Evolutionary conservation across 2,888 invertebrate species (phyloP).

Genomic region (Drosophila vallismaia): DNA sequence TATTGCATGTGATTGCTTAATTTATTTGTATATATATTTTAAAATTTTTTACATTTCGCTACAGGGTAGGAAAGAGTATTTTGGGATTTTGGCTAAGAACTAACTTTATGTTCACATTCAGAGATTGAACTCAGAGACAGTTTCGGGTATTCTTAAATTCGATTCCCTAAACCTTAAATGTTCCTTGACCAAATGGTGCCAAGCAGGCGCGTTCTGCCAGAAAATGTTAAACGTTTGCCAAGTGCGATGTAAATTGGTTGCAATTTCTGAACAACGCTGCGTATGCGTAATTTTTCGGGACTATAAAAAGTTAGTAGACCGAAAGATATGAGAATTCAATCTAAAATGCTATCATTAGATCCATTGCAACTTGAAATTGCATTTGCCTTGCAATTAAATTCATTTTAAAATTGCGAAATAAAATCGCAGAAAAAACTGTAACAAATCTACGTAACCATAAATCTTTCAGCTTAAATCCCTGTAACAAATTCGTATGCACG

Average conservation of each 20-base stretch:
- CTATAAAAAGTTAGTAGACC: slow-evolving; percentile 20
- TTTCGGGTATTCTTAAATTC: background rate
- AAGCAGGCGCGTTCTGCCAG: slow-evolving; percentile 67
- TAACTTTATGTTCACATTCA: too few species aligned
- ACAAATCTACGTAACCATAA: slow-evolving; percentile 56
- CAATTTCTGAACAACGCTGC: slow-evolving; percentile 52
- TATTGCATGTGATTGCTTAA: slow-evolving; percentile 70
- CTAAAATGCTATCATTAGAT: too few species aligned
- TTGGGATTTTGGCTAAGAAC: too few species aligned
- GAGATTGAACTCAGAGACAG: too few species aligned
- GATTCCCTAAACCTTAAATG: background rate
- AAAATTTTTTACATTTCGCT: slow-evolving; percentile 13
- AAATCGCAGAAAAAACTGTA: slow-evolving; percentile 22
- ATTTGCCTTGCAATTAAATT: slow-evolving; percentile 2
- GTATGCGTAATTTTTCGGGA: slow-evolving; percentile 58
- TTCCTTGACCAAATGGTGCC: slow-evolving; percentile 72
- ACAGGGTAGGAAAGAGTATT: slow-evolving; percentile 16
- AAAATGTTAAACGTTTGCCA: slow-evolving; percentile 65
- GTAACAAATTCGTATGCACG: slow-evolving; percentile 71
- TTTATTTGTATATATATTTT: slow-evolving; percentile 60
- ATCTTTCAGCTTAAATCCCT: slow-evolving; percentile 72
- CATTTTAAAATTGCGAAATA: background rate
- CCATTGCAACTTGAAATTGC: background rate
- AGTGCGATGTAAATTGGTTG: slow-evolving; percentile 62
- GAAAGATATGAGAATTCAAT: slow-evolving; percentile 1